phyloP scores from a whole-genome alignment of 2,113 vertebrate species.

The Stomatorhinus ivindoensis region DNA sequence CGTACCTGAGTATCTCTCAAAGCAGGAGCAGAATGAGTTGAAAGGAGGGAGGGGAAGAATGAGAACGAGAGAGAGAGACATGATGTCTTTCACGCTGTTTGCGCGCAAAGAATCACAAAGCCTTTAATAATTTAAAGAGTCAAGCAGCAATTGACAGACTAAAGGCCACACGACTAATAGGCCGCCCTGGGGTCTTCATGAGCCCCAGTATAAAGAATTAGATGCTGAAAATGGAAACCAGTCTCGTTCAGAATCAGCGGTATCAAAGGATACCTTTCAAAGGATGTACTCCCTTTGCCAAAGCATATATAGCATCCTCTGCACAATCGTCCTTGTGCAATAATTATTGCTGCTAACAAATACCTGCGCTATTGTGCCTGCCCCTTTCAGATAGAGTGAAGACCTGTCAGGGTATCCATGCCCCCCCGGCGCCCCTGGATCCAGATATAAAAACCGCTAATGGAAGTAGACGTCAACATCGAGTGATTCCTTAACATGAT shows the following conservation, averaged over 20 bases:
- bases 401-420: background rate
- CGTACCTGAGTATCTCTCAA: background rate
- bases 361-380: background rate
- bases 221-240: background rate
- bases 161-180: background rate
- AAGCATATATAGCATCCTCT: background rate
- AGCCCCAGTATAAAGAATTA: background rate
- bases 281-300: background rate
- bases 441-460: background rate
- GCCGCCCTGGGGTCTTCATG: background rate
- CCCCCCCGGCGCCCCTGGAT: background rate
- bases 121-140: constrained; percentile 37
- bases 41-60: background rate
- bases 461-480: background rate
- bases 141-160: constrained; percentile 23
- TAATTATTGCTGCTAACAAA: background rate
- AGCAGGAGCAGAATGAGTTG: background rate
- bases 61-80: constrained; percentile 8
- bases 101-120: constrained; percentile 34
- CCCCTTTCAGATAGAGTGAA: background rate
- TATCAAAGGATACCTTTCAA: background rate
- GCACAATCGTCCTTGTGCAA: background rate
- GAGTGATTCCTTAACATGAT: background rate
- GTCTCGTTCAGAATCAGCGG: background rate
- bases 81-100: constrained; percentile 31